These are phyloP conservation scores for Callipepla squamata DNA, from an alignment of 2,113 vertebrate species.

Conservation along the genomic window DNA sequence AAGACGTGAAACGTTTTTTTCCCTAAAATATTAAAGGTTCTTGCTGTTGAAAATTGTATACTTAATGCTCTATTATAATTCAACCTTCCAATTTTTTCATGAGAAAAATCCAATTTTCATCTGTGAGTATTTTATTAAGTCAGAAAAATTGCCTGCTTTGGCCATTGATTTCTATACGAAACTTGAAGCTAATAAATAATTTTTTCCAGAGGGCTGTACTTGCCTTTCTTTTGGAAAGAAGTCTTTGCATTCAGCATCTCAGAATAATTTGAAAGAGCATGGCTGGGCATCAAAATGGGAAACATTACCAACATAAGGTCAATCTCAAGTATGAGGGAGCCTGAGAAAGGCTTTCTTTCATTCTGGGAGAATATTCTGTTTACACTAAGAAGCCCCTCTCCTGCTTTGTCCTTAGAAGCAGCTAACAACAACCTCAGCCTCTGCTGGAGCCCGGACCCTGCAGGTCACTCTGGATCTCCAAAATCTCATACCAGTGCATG, in stretches of 20 bases:
- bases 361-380: background rate
- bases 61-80: background rate
- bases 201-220: background rate
- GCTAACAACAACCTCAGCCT: background rate
- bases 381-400: background rate
- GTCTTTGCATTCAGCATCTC: background rate
- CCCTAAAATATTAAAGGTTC: background rate
- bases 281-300: background rate
- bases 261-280: background rate
- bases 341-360: background rate
- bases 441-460: background rate
- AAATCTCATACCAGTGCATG: background rate
- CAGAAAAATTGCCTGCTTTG: background rate
- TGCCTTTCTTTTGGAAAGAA: background rate
- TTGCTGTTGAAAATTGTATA: background rate
- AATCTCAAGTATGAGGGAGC: background rate
- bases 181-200: background rate
- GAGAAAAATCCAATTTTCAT: background rate
- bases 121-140: background rate
- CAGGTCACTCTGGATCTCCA: background rate
- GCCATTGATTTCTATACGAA: background rate
- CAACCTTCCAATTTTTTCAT: background rate
- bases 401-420: background rate
- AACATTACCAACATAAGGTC: background rate
- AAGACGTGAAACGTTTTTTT: background rate